These are phyloP conservation scores for Leptopilina myrica DNA, from an alignment of 2,888 invertebrate genomes.

Conservation along the genomic window DNA sequence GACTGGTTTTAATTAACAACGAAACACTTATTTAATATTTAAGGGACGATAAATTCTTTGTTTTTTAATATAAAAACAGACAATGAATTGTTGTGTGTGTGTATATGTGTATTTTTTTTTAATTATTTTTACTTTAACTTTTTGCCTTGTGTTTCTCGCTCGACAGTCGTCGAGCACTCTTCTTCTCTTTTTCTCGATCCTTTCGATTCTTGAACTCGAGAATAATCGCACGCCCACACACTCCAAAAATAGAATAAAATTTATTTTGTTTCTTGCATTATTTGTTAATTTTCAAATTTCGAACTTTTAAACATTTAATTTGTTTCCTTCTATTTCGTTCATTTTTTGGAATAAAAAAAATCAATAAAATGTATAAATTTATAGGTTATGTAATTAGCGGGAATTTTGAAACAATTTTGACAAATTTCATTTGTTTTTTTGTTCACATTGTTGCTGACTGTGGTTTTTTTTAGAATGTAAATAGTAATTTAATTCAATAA, in stretches of 20 bases:
- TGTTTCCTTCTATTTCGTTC: not conserved
- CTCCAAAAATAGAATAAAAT: not conserved
- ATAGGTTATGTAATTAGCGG: conserved; percentile 1
- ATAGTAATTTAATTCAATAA: too few relatives aligned
- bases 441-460: too few relatives aligned
- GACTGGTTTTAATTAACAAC: not conserved
- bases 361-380: not conserved
- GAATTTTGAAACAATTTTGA: too few relatives aligned
- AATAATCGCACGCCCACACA: conserved; percentile 16
- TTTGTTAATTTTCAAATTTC: not conserved
- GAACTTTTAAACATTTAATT: not conserved
- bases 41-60: not conserved
- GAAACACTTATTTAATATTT: not conserved
- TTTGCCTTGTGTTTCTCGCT: too few relatives aligned
- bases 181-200: not conserved
- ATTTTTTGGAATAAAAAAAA: not conserved
- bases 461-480: too few relatives aligned
- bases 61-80: conserved; percentile 23
- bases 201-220: conserved; percentile 19
- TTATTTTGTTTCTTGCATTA: not conserved
- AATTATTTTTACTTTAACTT: not conserved
- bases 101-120: not conserved
- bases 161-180: not conserved
- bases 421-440: too few relatives aligned
- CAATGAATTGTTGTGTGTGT: not conserved